Evolutionary conservation across 2,888 invertebrate species (phyloP).

Genomic region (Heteromurus nitidus): DNA sequence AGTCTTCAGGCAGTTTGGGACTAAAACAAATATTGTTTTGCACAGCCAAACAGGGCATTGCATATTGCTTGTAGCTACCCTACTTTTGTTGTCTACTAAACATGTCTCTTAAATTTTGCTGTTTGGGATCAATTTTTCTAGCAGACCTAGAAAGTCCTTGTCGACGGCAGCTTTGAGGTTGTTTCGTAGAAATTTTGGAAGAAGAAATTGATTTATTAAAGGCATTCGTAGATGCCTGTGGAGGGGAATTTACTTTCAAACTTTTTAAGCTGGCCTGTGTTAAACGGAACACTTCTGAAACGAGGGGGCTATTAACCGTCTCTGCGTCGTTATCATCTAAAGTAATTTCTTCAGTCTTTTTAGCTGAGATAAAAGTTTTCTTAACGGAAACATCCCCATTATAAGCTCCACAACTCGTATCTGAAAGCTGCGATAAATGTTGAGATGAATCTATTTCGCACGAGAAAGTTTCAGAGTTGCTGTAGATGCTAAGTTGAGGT

Average conservation of each 20-base stretch:
- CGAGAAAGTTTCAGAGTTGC: neutral
- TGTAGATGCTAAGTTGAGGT: conserved; percentile 53
- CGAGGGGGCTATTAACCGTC: too few species aligned
- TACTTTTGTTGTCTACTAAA: conserved; percentile 37
- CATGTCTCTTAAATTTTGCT: conserved; percentile 62
- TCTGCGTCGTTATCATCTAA: conserved; percentile 34
- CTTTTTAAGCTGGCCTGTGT: neutral
- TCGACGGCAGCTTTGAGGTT: conserved; percentile 46
- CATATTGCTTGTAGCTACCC: too few species aligned
- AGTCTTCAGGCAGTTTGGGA: too few species aligned
- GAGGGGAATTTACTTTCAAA: neutral
- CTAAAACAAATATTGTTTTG: too few species aligned
- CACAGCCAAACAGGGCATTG: too few species aligned
- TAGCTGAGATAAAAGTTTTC: neutral
- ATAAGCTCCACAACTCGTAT: too few species aligned
- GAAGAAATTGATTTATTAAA: neutral
- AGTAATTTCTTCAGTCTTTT: neutral
- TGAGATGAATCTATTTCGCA: neutral
- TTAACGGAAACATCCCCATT: neutral
- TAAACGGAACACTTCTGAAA: too few species aligned
- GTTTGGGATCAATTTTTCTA: conserved; percentile 57
- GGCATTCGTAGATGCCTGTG: neutral
- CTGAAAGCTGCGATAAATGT: neutral
- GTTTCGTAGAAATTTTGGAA: conserved; percentile 17
- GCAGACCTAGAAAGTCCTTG: conserved; percentile 42